Evolutionary conservation across 2,113 vertebrate genomes (phyloP).

Genomic region (Peromyscus maniculatus): DNA sequence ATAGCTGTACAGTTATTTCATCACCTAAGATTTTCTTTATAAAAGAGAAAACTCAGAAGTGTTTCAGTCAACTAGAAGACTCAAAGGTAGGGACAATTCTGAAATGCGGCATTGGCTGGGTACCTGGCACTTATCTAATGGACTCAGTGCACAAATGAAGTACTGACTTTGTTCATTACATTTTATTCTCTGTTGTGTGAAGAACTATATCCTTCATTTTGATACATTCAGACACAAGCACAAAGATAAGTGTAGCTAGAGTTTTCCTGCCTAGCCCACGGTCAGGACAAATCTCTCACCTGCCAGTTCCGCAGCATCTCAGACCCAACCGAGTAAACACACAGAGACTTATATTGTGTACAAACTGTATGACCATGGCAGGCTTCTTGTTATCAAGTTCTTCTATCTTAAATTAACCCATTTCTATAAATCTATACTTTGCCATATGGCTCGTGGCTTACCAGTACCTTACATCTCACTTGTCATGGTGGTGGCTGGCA

Average conservation of each 20-base stretch:
- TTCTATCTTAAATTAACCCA: no score
- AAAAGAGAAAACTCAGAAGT: background rate
- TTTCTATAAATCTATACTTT: no score
- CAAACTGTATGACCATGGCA: no score
- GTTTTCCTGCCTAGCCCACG: no score
- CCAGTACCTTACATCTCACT: no score
- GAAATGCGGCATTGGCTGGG: background rate
- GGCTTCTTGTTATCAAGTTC: no score
- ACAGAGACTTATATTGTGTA: no score
- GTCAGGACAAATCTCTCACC: no score
- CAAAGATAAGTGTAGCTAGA: background rate
- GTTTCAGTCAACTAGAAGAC: background rate
- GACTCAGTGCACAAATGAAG: background rate
- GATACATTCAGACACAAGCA: background rate
- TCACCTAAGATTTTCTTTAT: background rate
- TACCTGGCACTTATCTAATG: background rate
- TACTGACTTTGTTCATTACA: background rate
- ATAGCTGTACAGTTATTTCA: background rate
- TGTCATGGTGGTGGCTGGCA: no score
- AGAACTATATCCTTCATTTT: background rate
- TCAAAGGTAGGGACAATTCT: background rate
- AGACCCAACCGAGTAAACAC: no score
- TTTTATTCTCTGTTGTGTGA: background rate
- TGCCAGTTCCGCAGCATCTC: no score
- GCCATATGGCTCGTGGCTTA: no score